These are phyloP conservation scores for Drosophila seguyi DNA, from an alignment of 1,140 invertebrate species.

Conservation along the genomic window DNA sequence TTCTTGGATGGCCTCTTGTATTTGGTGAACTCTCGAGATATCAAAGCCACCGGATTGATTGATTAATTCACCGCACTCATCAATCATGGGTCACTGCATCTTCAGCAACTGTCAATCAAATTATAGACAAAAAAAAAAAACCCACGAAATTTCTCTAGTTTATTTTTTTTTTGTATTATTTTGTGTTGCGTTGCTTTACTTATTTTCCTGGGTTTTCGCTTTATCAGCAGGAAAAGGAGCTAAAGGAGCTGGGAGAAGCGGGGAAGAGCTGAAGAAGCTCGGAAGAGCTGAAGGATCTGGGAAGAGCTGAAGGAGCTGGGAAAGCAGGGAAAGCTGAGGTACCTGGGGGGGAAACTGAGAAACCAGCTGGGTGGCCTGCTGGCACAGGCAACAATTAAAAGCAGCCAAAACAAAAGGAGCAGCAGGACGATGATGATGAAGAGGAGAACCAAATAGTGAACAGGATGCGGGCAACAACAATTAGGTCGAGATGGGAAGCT, in stretches of 20 bases:
- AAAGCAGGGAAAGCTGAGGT: slow-evolving; percentile 1
- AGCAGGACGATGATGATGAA: slow-evolving; percentile 12
- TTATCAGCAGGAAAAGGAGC: slow-evolving; percentile 32
- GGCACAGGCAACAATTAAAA: slow-evolving; percentile 70
- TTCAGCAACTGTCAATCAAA: slow-evolving; percentile 44
- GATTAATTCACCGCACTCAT: slow-evolving; percentile 49
- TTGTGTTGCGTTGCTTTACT: slow-evolving; percentile 20
- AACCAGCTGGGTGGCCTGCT: slow-evolving; percentile 39
- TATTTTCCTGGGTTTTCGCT: slow-evolving; percentile 48
- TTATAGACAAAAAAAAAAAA: slow-evolving; percentile 36
- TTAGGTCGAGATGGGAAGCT: slow-evolving; percentile 3
- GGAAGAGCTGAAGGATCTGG: slow-evolving; percentile 5
- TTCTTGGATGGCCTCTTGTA: not conserved
- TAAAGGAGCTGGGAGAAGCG: not conserved
- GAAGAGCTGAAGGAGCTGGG: not conserved
- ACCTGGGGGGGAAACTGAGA: not conserved
- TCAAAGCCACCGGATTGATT: slow-evolving; percentile 39
- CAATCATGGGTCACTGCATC: slow-evolving; percentile 51
- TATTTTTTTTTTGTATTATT: slow-evolving; percentile 12
- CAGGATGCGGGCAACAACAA: slow-evolving; percentile 55
- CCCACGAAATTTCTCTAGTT: slow-evolving; percentile 28
- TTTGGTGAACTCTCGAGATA: slow-evolving; percentile 21
- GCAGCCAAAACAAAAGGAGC: slow-evolving; percentile 43
- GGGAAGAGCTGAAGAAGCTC: not conserved
- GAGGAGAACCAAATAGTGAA: slow-evolving; percentile 38